Evolutionary conservation across 2,888 invertebrate genomes (phyloP), one percentile per base, ranked within the genome.

Genomic region (Malthinus seriepunctatus): DNA sequence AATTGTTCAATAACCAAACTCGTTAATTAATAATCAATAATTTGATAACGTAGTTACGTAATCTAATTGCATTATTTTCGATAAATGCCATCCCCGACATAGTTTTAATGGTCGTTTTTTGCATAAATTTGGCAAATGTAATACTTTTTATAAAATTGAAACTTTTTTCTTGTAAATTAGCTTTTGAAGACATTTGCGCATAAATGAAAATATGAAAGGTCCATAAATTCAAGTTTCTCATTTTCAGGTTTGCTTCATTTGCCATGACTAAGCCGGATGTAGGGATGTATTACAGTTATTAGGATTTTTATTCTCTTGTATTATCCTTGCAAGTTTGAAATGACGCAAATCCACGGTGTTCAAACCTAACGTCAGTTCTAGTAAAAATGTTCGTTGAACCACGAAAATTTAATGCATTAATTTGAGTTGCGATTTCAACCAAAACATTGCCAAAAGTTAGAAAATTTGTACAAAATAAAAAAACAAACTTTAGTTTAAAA

Each of bases 281-380:
- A 51, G 50, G 50, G 53, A 57, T 58, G 57, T 63, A 63, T 57
- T 60, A 53, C 62, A 52, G 52, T 62, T 58, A 59, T 59, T 62
- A 59, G 59, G 52, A 46, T 38, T 47, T 35, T 42, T 51, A 52
- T 59, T 62, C 59, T 59, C 59, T 57, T 62, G 59, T 49, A 52
- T 62, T 62, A 62, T 56, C 62, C 51, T 49, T 59, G 55, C 52
- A 46, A 49, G 51, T 51, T 45, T 54, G 54, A 38, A 47, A 46
- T 47, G 45, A 54, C 54, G 47, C 47, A 46, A 54, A 54, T 54
- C 54, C 54, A 38, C 42, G 35, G 50, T 56, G 33, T 42, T 44
- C 48, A 59, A 58, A 59, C 50, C 59, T 47, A 59, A 52, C 59
- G 56, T 53, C 52, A 50, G 35, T 54, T 23, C 46, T 46, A 38